Conservation (phyloP, 2,888 invertebrate species). For the Spodoptera picta region DNA sequence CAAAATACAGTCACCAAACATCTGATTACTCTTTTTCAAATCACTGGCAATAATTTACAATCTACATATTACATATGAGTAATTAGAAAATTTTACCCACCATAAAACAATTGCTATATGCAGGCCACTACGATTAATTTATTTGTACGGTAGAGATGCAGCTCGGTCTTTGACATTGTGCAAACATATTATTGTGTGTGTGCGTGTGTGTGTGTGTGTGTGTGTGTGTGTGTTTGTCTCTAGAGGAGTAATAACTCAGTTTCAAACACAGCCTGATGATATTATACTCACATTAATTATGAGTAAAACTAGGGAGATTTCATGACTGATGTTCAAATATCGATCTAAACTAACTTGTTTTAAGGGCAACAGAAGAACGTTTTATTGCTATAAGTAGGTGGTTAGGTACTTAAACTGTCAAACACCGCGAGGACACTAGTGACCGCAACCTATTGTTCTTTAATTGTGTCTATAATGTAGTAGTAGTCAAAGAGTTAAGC, state of each 20-base stretch:
- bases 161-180: slow-evolving; percentile 21
- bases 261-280: slow-evolving; percentile 16
- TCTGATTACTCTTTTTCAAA: no score
- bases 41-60: neutral
- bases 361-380: no score
- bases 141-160: slow-evolving; percentile 23
- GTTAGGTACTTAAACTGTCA: no score
- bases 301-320: no score
- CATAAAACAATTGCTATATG: slow-evolving; percentile 8
- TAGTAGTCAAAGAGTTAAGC: no score
- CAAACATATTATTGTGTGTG: slow-evolving; percentile 3
- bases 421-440: no score
- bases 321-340: no score
- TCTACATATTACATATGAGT: slow-evolving; percentile 10
- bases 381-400: no score
- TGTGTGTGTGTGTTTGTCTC: slow-evolving; percentile 9
- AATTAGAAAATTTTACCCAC: slow-evolving; percentile 2
- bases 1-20: no score
- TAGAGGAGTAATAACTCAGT: slow-evolving; percentile 25
- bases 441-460: no score
- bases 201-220: slow-evolving; percentile 8
- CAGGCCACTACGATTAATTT: slow-evolving; percentile 29
- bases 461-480: no score
- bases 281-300: slow-evolving; percentile 18
- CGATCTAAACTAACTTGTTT: no score